Evolutionary conservation across 2,797 vertebrate species (phyloP).

Genomic region (Eulemur rubriventer): DNA sequence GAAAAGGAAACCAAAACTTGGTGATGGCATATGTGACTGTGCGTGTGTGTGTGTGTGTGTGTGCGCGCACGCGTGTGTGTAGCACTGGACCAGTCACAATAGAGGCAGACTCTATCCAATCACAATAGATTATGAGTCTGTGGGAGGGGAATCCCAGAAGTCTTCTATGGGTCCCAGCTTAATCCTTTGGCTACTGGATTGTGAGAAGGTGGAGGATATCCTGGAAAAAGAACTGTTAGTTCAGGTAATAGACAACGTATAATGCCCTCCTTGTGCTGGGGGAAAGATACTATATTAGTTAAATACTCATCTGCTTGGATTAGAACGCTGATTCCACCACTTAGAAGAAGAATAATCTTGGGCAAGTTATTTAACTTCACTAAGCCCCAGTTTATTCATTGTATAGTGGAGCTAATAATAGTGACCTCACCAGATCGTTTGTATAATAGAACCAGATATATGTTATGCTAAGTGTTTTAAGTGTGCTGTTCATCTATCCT

Average conservation of each 20-base stretch:
- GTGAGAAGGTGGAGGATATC: not conserved
- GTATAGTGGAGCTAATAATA: not conserved
- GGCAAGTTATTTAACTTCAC: not conserved
- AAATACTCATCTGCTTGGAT: not conserved
- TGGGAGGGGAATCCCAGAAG: not conserved
- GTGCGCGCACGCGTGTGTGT: too few relatives aligned
- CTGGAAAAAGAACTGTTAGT: not conserved
- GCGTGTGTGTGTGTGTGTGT: not conserved
- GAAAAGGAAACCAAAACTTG: not conserved
- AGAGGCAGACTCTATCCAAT: not conserved
- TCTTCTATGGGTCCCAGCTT: not conserved
- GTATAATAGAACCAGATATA: not conserved
- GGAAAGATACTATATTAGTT: not conserved
- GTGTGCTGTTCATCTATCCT: not conserved
- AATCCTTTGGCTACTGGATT: not conserved
- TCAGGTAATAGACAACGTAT: not conserved
- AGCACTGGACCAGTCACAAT: not conserved
- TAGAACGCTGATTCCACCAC: slow-evolving; percentile 10
- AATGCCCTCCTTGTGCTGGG: not conserved
- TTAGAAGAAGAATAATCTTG: not conserved
- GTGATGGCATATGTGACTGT: not conserved
- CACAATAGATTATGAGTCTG: not conserved
- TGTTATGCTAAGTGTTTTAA: not conserved
- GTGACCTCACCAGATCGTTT: not conserved
- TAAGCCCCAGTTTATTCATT: slow-evolving; percentile 1